Conservation (phyloP, 2,888 invertebrate species). For the Uropetala carovei region DNA sequence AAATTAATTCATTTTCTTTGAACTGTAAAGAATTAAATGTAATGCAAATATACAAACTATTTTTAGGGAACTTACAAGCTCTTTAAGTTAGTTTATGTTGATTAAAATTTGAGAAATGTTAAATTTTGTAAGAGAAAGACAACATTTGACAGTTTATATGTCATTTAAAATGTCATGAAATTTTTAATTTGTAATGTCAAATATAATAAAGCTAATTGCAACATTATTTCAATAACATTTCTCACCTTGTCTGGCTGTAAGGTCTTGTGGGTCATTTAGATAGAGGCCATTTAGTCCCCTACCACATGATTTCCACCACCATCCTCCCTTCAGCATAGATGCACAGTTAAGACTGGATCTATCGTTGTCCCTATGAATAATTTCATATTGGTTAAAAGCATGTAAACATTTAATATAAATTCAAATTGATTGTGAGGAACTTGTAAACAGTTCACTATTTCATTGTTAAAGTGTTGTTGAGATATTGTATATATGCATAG, state of each 20-base stretch:
- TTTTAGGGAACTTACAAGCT: too few species aligned
- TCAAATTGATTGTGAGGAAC: too few species aligned
- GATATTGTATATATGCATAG: too few species aligned
- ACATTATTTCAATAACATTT: neutral
- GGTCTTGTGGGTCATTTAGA: conserved; percentile 91
- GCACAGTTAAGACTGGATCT: conserved; percentile 93
- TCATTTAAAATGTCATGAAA: too few species aligned
- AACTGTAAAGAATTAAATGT: neutral
- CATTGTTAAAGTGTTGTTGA: too few species aligned
- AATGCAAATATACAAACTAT: neutral
- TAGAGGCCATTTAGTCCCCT: conserved; percentile 93
- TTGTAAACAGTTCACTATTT: too few species aligned
- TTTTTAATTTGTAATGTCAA: neutral
- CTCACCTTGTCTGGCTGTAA: conserved; percentile 91
- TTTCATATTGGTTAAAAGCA: neutral
- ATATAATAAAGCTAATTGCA: neutral
- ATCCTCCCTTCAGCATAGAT: conserved; percentile 94
- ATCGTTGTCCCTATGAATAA: conserved; percentile 87
- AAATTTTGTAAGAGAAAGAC: too few species aligned
- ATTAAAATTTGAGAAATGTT: too few species aligned
- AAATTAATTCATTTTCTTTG: too few species aligned
- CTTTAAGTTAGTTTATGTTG: too few species aligned
- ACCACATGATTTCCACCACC: conserved; percentile 98
- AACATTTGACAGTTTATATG: too few species aligned
- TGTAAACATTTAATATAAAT: neutral